These are phyloP conservation scores for Nannoperca australis DNA, from an alignment of 2,797 vertebrate genomes.

Conservation along the genomic window DNA sequence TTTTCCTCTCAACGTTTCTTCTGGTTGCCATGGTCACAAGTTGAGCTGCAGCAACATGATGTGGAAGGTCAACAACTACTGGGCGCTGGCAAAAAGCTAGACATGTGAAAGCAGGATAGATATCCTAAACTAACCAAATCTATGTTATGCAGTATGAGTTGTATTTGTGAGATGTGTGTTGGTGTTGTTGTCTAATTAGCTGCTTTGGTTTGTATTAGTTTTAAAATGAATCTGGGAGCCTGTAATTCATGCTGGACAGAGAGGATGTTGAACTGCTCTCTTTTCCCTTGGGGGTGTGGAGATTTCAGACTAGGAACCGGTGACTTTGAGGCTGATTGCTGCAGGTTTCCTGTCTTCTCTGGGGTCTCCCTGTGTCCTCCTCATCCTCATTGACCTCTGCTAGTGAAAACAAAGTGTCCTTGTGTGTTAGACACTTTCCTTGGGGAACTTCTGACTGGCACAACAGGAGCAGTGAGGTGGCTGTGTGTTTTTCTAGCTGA, in stretches of 20 bases:
- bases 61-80: neutral
- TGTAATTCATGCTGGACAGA: neutral
- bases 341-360: conserved; percentile 6
- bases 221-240: conserved; percentile 15
- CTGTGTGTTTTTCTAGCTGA: neutral
- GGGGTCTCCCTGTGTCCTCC: neutral
- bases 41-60: neutral
- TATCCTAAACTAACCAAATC: neutral
- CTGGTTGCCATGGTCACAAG: neutral
- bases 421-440: neutral
- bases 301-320: neutral
- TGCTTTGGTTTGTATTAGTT: neutral
- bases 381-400: conserved; percentile 9
- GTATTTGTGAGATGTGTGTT: neutral
- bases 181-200: neutral
- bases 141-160: neutral
- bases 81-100: neutral
- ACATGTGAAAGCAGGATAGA: neutral
- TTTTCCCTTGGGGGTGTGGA: neutral
- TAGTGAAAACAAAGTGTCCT: neutral
- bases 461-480: no score
- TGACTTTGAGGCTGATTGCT: neutral
- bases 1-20: neutral
- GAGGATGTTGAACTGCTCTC: neutral
- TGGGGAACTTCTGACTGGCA: neutral